Percentiles rank a stretch among this genome's conserved stretches.
Conservation (phyloP, 2,797 vertebrate species). For the Sebastes iracundus region DNA sequence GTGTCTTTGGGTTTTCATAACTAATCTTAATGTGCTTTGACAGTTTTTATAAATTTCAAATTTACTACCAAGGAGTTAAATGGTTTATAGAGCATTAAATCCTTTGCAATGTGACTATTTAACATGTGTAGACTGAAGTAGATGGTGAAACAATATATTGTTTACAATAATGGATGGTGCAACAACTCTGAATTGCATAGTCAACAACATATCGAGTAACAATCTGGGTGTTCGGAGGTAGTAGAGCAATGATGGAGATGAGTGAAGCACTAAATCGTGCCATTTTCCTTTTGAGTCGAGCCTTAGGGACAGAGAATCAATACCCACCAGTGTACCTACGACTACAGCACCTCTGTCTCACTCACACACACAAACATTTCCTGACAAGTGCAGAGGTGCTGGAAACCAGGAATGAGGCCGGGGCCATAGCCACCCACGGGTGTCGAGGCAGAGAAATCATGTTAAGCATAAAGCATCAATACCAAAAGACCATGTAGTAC, state of each 20-base stretch:
- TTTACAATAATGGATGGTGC: neutral
- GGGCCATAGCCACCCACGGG: neutral
- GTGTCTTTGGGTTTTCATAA: neutral
- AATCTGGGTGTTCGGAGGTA: neutral
- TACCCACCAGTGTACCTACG: slow-evolving; percentile 40
- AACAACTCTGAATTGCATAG: slow-evolving; percentile 1
- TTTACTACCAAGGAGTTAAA: neutral
- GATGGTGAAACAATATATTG: slow-evolving; percentile 6
- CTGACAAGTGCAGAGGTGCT: neutral
- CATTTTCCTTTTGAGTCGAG: slow-evolving; percentile 46
- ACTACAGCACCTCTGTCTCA: slow-evolving; percentile 27
- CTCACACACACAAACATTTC: slow-evolving; percentile 24
- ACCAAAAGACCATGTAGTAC: neutral
- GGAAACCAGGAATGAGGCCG: neutral
- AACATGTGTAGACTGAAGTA: neutral
- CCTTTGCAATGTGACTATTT: neutral
- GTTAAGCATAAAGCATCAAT: neutral
- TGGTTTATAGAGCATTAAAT: neutral
- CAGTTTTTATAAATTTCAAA: neutral
- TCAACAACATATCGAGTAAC: slow-evolving; percentile 4
- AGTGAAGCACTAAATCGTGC: slow-evolving; percentile 42
- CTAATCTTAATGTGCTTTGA: neutral
- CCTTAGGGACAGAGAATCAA: slow-evolving; percentile 52
- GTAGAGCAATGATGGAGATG: slow-evolving; percentile 5
- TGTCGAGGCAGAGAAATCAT: neutral